Evolutionary conservation across 2,888 invertebrate species (phyloP).

Genomic region (Yponomeuta malinellus): DNA sequence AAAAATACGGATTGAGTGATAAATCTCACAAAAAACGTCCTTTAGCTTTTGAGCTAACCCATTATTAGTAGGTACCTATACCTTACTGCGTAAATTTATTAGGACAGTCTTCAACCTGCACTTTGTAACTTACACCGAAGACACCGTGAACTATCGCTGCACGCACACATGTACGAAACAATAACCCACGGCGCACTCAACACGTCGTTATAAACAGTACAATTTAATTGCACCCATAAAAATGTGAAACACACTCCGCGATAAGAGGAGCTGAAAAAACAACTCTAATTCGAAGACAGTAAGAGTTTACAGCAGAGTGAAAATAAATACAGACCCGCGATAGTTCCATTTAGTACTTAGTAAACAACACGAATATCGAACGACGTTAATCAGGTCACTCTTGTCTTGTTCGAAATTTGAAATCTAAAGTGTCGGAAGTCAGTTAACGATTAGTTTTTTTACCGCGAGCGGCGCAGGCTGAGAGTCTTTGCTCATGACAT

Average conservation of each 20-base stretch:
- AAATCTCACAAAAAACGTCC: no score
- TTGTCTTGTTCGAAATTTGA: slow-evolving; percentile 6
- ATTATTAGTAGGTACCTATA: no score
- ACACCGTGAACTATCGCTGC: background rate
- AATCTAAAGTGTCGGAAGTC: slow-evolving; percentile 24
- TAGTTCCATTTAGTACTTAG: slow-evolving; percentile 10
- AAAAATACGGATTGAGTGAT: no score
- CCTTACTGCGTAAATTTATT: no score
- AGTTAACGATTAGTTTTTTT: slow-evolving; percentile 25
- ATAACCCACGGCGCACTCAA: slow-evolving; percentile 3
- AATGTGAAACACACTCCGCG: slow-evolving; percentile 18
- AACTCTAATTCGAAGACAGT: background rate
- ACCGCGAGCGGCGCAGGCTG: slow-evolving; percentile 23
- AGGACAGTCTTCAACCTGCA: no score
- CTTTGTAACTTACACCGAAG: background rate
- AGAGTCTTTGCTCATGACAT: slow-evolving; percentile 31
- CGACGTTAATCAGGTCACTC: slow-evolving; percentile 39
- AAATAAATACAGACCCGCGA: background rate
- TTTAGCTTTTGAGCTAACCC: no score
- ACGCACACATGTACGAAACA: background rate
- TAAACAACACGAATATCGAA: slow-evolving; percentile 5
- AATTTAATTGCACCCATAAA: slow-evolving; percentile 41
- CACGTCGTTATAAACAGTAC: slow-evolving; percentile 27
- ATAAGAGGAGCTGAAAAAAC: background rate
- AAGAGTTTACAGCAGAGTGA: background rate